Evolutionary conservation across 1,140 invertebrate genomes (phyloP).

Genomic region (Tetragnatha versicolor): DNA sequence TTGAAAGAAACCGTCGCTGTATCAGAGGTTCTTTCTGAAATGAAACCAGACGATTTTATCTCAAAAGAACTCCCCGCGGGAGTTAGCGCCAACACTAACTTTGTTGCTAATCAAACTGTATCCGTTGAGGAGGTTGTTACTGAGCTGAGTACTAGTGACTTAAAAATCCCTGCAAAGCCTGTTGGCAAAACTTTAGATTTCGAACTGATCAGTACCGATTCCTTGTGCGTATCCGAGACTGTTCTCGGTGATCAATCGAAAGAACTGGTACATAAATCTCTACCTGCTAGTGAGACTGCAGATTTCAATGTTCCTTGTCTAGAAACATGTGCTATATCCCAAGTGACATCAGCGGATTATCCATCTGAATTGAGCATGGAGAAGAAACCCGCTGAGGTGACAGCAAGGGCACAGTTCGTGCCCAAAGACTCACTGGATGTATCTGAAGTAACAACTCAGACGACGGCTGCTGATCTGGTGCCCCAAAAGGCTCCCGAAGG

Average conservation of each 20-base stretch:
- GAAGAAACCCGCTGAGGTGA: slow-evolving; percentile 44
- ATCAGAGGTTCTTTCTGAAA: slow-evolving; percentile 44
- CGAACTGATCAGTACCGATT: slow-evolving; percentile 35
- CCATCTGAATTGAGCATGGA: slow-evolving; percentile 76
- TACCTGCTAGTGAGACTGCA: slow-evolving; percentile 41
- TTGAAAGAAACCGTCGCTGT: slow-evolving; percentile 40
- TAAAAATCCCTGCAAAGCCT: slow-evolving; percentile 42
- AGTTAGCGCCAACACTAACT: slow-evolving; percentile 33
- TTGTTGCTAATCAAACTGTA: slow-evolving; percentile 45
- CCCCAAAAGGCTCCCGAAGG: slow-evolving; percentile 21
- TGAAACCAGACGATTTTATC: slow-evolving; percentile 46
- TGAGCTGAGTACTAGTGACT: slow-evolving; percentile 43
- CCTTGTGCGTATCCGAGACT: slow-evolving; percentile 51
- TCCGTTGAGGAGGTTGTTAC: slow-evolving; percentile 52
- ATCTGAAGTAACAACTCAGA: slow-evolving; percentile 43
- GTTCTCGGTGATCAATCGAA: slow-evolving; percentile 37
- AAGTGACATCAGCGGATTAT: slow-evolving; percentile 72
- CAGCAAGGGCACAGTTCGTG: slow-evolving; percentile 15
- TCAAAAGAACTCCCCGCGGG: slow-evolving; percentile 55
- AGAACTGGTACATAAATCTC: slow-evolving; percentile 28
- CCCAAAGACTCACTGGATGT: slow-evolving; percentile 52
- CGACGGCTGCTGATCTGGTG: slow-evolving; percentile 3
- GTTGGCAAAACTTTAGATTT: slow-evolving; percentile 30
- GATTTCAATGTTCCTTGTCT: slow-evolving; percentile 26
- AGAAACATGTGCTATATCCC: slow-evolving; percentile 65